Conservation (phyloP, 2,888 invertebrate genomes). For the Orthosia cruda region DNA sequence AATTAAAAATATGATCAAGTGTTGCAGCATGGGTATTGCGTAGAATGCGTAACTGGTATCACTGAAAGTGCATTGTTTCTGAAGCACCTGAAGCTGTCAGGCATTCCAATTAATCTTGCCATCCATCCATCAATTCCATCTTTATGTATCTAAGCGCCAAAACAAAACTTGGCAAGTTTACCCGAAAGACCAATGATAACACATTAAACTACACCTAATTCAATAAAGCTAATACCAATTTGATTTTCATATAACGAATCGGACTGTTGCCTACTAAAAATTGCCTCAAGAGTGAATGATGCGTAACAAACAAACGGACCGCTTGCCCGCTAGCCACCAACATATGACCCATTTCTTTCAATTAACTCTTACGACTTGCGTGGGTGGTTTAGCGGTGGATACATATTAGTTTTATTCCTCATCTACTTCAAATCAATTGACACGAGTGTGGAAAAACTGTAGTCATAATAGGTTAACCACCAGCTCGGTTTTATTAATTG, state of each 20-base stretch:
- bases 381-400: conserved; percentile 61
- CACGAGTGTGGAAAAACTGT: conserved; percentile 42
- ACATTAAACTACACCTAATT: conserved; percentile 6
- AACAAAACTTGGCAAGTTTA: background rate
- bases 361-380: conserved; percentile 65
- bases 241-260: conserved; percentile 24
- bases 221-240: conserved; percentile 36
- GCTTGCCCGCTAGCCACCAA: conserved; percentile 46
- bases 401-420: conserved; percentile 67
- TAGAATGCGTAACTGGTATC: background rate
- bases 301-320: conserved; percentile 53
- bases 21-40: background rate
- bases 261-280: conserved; percentile 12
- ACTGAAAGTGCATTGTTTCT: background rate
- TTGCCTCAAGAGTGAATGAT: conserved; percentile 51
- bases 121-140: too few relatives aligned
- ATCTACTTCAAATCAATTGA: conserved; percentile 64
- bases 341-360: conserved; percentile 69
- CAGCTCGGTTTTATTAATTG: conserved; percentile 11
- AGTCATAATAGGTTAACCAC: conserved; percentile 28
- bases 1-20: background rate
- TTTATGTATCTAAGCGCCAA: background rate
- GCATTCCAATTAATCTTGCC: background rate
- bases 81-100: background rate
- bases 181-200: background rate